Conservation (phyloP, 2,888 invertebrate species). For the Cephus rjabovi region DNA sequence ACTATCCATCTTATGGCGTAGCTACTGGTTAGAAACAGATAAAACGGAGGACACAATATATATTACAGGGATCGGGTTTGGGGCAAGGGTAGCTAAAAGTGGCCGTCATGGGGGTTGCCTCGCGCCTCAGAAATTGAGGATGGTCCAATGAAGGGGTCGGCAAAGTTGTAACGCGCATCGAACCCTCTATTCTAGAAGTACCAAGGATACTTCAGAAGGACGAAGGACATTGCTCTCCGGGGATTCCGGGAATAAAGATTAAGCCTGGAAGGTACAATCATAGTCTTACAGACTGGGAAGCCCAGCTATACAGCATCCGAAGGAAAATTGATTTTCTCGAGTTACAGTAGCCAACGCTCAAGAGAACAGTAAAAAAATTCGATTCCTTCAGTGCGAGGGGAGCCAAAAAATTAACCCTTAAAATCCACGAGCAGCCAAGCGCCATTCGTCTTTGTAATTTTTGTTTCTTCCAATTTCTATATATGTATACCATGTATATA, state of each 20-base stretch:
- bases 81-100: conserved; percentile 20
- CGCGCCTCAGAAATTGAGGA: conserved; percentile 23
- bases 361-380: background rate
- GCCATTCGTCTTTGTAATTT: background rate
- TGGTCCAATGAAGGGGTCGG: background rate
- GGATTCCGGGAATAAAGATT: background rate
- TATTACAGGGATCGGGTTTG: conserved; percentile 18
- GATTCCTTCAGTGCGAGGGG: background rate
- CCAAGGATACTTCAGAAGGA: background rate
- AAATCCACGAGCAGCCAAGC: background rate
- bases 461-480: background rate
- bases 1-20: conserved; percentile 20
- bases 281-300: background rate
- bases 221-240: background rate
- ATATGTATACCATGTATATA: background rate
- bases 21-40: conserved; percentile 30
- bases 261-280: background rate
- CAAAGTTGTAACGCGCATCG: conserved; percentile 22
- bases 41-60: conserved; percentile 24
- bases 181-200: conserved; percentile 22
- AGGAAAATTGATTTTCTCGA: background rate
- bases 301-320: background rate
- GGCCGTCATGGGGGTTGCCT: conserved; percentile 23
- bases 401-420: background rate
- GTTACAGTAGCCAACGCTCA: background rate